Conservation (phyloP, 2,113 vertebrate species). For the Formicarius rufipectus region DNA sequence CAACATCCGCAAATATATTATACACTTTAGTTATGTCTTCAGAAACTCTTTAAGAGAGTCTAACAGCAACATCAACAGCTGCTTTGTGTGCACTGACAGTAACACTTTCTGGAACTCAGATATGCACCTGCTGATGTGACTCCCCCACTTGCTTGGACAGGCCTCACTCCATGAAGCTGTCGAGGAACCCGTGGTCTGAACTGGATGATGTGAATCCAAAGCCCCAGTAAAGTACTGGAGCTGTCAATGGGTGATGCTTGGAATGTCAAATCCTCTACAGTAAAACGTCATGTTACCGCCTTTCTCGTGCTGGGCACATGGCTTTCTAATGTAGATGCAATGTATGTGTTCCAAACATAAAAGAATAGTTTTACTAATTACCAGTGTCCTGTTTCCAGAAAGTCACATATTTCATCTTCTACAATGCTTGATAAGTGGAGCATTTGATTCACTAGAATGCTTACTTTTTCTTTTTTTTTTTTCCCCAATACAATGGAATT, state of each 20-base stretch:
- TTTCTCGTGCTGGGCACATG: not conserved
- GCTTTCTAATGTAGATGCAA: not conserved
- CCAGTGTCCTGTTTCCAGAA: not conserved
- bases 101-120: not conserved
- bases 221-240: not conserved
- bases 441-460: not conserved
- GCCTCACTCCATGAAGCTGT: not conserved
- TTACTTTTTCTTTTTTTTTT: not conserved
- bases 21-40: not conserved
- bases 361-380: not conserved
- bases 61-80: not conserved
- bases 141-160: fast-evolving
- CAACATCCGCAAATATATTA: not conserved
- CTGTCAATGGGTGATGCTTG: not conserved
- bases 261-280: not conserved
- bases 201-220: not conserved
- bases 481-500: not conserved
- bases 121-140: fast-evolving
- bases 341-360: not conserved
- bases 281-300: not conserved
- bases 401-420: not conserved
- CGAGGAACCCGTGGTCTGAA: fast-evolving
- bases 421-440: not conserved
- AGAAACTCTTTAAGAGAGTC: not conserved
- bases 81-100: not conserved